Percentiles rank a stretch among this genome's conserved stretches.
Evolutionary conservation across 2,888 invertebrate species (phyloP).

Genomic region (Byasa hedistus): DNA sequence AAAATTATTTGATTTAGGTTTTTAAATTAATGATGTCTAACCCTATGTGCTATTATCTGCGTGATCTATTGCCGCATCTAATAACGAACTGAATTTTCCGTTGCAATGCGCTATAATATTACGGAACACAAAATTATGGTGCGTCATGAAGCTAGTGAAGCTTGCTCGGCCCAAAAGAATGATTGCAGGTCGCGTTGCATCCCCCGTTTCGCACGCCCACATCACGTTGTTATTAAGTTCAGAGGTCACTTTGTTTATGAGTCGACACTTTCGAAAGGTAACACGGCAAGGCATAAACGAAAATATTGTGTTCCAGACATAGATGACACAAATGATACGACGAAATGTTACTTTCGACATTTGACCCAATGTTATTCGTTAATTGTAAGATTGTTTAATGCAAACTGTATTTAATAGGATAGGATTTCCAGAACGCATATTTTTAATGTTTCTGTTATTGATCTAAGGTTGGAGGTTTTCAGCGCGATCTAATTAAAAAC

Average conservation of each 20-base stretch:
- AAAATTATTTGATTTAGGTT: no score
- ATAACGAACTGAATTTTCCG: conserved; percentile 57
- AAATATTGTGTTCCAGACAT: conserved; percentile 66
- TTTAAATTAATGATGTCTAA: neutral
- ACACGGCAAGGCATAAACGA: conserved; percentile 66
- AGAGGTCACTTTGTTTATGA: conserved; percentile 78
- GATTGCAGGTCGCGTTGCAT: conserved; percentile 72
- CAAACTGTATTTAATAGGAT: conserved; percentile 10
- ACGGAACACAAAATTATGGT: conserved; percentile 56
- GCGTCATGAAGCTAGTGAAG: conserved; percentile 60
- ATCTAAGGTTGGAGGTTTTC: neutral
- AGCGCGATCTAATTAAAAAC: neutral
- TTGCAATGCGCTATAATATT: conserved; percentile 35
- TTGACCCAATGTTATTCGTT: conserved; percentile 20
- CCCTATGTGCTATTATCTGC: conserved; percentile 56
- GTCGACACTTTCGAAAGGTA: conserved; percentile 76
- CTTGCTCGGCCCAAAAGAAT: conserved; percentile 68
- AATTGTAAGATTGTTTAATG: conserved; percentile 16
- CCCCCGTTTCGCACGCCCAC: conserved; percentile 77
- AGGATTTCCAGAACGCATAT: neutral
- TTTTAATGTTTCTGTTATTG: neutral
- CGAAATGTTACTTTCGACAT: conserved; percentile 59
- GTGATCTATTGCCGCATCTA: conserved; percentile 52
- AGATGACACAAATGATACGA: conserved; percentile 78
- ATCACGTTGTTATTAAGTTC: conserved; percentile 78